Conservation (phyloP, 2,113 vertebrate species). For the Callocephalon fimbriatum region DNA sequence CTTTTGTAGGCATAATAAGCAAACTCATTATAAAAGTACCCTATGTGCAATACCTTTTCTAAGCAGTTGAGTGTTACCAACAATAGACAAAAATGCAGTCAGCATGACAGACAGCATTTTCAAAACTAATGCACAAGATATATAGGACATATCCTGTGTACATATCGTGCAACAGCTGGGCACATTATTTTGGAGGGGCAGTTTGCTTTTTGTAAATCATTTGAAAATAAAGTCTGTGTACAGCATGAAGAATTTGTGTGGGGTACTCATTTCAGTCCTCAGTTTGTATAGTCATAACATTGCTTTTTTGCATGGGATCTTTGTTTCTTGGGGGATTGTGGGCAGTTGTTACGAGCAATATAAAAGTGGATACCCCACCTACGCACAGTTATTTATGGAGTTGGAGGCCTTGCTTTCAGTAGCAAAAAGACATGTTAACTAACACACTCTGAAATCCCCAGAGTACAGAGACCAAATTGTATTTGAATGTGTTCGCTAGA, state of each 20-base stretch:
- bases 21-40: constrained; percentile 11
- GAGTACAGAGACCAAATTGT: background rate
- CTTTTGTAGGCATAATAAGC: constrained; percentile 36
- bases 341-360: background rate
- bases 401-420: background rate
- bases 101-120: background rate
- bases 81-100: background rate
- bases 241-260: background rate
- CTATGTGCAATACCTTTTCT: background rate
- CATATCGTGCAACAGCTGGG: background rate
- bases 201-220: background rate
- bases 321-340: background rate
- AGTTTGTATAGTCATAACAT: background rate
- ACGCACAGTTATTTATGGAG: background rate
- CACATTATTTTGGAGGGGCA: background rate
- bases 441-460: background rate
- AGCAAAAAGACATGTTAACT: background rate
- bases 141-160: background rate
- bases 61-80: background rate
- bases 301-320: background rate
- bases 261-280: background rate
- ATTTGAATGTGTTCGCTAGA: background rate
- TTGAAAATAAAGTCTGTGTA: background rate
- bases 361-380: background rate
- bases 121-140: background rate